Conservation (phyloP, 2,797 vertebrate species). For the Schizothorax lantsangensis region DNA sequence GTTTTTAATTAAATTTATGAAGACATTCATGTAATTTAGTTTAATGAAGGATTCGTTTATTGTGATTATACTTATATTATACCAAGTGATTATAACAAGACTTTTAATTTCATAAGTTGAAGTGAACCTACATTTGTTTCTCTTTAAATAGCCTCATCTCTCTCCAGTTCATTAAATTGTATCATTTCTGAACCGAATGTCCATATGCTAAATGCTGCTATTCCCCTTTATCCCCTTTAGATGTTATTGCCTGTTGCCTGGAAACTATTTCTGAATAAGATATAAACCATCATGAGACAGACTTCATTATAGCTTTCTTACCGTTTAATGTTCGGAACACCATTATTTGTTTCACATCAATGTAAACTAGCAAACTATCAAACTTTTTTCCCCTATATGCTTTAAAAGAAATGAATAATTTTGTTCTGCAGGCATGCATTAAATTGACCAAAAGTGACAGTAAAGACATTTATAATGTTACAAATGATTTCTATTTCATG, state of each 20-base stretch:
- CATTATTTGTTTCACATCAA: neutral
- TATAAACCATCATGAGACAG: slow-evolving; percentile 11
- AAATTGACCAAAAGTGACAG: neutral
- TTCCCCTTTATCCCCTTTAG: neutral
- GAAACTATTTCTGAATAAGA: slow-evolving; percentile 24
- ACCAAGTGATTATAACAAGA: too few species aligned
- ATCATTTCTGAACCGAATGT: neutral
- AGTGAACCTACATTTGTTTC: neutral
- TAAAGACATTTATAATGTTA: neutral
- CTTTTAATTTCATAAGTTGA: neutral
- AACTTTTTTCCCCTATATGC: neutral
- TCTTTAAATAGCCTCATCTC: neutral
- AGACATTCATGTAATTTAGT: neutral
- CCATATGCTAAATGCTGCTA: neutral
- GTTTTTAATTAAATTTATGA: neutral
- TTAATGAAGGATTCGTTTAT: neutral
- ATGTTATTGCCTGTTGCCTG: slow-evolving; percentile 35
- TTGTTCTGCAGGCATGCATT: neutral
- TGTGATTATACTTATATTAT: neutral
- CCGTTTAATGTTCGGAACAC: neutral
- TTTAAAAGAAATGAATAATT: neutral
- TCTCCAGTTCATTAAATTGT: neutral
- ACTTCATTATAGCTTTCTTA: slow-evolving; percentile 16
- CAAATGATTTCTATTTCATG: neutral
- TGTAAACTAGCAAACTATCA: neutral